Evolutionary conservation across 2,888 invertebrate genomes (phyloP), one percentile per base, ranked within the genome.

Genomic region (Gerris lacustris): DNA sequence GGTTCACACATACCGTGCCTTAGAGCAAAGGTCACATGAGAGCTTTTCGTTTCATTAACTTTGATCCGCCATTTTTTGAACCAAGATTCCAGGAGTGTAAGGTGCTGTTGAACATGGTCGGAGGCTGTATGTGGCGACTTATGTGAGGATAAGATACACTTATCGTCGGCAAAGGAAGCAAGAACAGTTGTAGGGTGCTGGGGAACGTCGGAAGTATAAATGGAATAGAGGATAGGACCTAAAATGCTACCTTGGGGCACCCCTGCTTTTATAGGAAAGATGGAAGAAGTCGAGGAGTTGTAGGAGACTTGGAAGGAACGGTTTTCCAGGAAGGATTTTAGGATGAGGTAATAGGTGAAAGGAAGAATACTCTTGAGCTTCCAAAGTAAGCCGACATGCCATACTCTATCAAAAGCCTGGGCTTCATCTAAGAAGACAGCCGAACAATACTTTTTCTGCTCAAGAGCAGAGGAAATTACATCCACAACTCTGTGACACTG

Each of bases 381-480:
- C 43, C 47, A 31, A 17, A 68, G 72, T 17, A 71, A 64, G n/a
- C 72, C 68, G 7, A 18, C 64, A 44, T 45, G 44, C 67, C 67
- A 67, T 6, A 73, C 74, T 72, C 71, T 70, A 63, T 75, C 75
- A 44, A 75, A 75, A 11, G 75, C 75, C 67, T 73, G 69, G 44
- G 72, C 68, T n/a, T 72, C 70, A 62, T 75, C 74, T 6, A 75
- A 69, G 68, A 70, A 74, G 1, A 72, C 70, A 11, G 67, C 18
- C 64, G 67, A 7, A 63, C 45, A 72, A 63, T 71, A 71, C 66
- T 73, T 62, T 66, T 72, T 73, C n/a, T 69, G 66, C 17, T 73
- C 70, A 47, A 73, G 62, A 44, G 71, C 9, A 18, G 64, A 64
- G 17, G 63, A n/a, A 44, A 69, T 69, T 4, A 64, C n/a, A 31